Base-by-base conservation (phyloP, 1,140 invertebrate genomes). In the Pogonomyrmex barbatus region DNA sequence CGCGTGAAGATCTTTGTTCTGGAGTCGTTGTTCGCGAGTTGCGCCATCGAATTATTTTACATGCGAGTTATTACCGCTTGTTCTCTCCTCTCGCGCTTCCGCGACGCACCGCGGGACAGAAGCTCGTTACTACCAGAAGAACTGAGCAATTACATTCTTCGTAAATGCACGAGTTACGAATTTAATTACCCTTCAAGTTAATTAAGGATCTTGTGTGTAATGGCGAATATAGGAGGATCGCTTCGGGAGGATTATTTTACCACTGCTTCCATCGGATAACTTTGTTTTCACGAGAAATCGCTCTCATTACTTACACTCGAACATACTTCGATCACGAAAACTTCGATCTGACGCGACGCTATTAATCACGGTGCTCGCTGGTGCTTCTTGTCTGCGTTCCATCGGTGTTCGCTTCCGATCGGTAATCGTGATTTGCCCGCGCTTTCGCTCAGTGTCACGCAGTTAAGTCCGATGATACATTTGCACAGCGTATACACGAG, bases 251-350 rank as follows among this genome's bases (percentile, higher is more conserved):
- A 83, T 47, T 68, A 56, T n/a, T 60, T 58, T 42, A 42, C 39
- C 30, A 9, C 10, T 9, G 54, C 45, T 63, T 30, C 33, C 17
- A 12, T 42, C 30, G 42, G 39, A 39, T 67, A 36, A 73, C 10
- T 36, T 60, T 58, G 62, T 73, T 83, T 83, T 58, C 56, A 58
- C 79, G 79, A 83, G 68, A 60, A 83, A 83, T 73, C 54, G 70
- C 79, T 73, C 52, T 82, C 79, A 75, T 83, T 83, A 83, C 58
- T 83, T 83, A 75, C 54, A 73, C 54, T 12, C 54, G 68, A 75
- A 75, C 36, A 62, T 71, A 71, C 42, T 83, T 83, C 30, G 79
- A 83, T 83, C 79, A 62, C 79, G 79, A 83, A 83, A 83, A 83
- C 68, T 83, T 30, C n/a, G 68, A 73, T 54, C 60, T 42, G 68